Conservation (phyloP, 2,797 vertebrate species). For the Kryptolebias ocellatus region DNA sequence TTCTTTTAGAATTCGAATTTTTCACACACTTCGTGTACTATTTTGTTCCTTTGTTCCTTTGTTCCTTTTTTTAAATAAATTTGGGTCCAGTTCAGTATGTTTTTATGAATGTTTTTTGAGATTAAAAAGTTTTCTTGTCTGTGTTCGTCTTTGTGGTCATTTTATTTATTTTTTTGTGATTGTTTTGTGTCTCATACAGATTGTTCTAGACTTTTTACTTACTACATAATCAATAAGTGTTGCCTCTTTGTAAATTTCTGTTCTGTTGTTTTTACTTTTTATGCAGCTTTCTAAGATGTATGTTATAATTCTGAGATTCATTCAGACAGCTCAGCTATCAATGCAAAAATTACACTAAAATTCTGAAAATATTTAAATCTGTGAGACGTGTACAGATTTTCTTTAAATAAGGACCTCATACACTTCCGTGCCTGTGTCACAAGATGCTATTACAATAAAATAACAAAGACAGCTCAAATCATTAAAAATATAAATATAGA, state of each 20-base stretch:
- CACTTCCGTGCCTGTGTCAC: constrained; percentile 11
- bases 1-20: no score
- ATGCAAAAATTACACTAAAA: background rate
- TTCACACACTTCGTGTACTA: no score
- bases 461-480: constrained; percentile 53
- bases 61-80: no score
- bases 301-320: background rate
- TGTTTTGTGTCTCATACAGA: background rate
- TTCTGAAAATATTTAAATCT: no score
- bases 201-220: no score
- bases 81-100: no score
- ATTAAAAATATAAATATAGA: constrained; percentile 58
- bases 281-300: background rate
- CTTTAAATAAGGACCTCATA: background rate
- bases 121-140: no score
- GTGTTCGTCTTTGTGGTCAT: background rate
- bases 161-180: background rate
- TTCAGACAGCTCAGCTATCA: background rate
- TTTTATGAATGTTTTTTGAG: no score
- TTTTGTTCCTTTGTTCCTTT: no score
- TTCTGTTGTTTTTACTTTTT: background rate
- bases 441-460: constrained; percentile 58
- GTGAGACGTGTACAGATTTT: background rate
- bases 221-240: no score
- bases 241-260: no score